Conservation (phyloP, 2,888 invertebrate species). For the Lasioglossum lativentre region DNA sequence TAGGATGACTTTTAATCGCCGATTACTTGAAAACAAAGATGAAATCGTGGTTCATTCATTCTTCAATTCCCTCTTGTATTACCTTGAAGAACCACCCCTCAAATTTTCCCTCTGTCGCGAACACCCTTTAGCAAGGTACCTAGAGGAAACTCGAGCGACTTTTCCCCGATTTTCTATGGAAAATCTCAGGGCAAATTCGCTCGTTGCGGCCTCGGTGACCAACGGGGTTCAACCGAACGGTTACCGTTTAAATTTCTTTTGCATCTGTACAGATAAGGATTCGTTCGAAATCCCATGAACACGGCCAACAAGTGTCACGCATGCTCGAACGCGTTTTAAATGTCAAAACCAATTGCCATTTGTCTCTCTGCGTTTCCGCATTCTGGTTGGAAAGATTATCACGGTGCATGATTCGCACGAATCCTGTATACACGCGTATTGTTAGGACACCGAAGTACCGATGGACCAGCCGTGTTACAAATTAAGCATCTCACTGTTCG, state of each 20-base stretch:
- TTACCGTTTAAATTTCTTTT: not conserved
- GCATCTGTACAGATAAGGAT: not conserved
- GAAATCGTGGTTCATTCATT: not conserved
- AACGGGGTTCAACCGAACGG: not conserved
- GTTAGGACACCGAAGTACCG: slow-evolving; percentile 33
- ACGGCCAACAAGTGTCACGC: slow-evolving; percentile 36
- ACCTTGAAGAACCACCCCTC: not conserved
- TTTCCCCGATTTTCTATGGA: not conserved
- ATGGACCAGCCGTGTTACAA: slow-evolving; percentile 87
- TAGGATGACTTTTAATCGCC: not conserved
- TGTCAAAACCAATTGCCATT: slow-evolving; percentile 51
- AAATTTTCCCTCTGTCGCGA: not conserved
- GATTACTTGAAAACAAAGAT: not conserved
- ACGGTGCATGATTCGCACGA: slow-evolving; percentile 38
- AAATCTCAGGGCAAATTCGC: not conserved
- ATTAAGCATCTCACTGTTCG: slow-evolving; percentile 91
- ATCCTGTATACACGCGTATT: slow-evolving; percentile 23
- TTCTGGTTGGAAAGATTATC: slow-evolving; percentile 33
- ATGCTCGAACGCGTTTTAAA: slow-evolving; percentile 56
- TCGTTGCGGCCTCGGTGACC: not conserved
- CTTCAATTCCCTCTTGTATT: not conserved
- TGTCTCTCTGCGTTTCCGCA: slow-evolving; percentile 26
- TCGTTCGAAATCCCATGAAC: not conserved
- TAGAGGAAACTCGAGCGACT: not conserved
- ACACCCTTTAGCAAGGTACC: not conserved